Conservation (phyloP, 2,888 invertebrate species). For the Pinctada fucata region DNA sequence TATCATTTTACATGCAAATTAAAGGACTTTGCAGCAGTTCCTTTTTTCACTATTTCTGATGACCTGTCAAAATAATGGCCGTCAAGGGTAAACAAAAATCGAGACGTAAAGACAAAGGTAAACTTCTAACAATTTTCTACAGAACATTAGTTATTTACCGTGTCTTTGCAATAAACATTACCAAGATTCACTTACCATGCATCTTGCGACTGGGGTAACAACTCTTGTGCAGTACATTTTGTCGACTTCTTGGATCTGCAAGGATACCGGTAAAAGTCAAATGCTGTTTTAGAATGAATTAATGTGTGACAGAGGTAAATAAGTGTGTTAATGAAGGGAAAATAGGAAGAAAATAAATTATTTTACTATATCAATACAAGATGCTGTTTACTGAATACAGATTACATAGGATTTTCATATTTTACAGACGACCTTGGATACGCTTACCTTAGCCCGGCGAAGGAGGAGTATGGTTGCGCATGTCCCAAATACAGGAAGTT, state of each 20-base stretch:
- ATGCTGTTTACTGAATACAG: too few relatives aligned
- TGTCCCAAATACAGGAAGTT: neutral
- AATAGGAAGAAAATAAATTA: too few relatives aligned
- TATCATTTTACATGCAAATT: too few relatives aligned
- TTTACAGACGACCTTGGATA: neutral
- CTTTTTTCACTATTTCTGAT: too few relatives aligned
- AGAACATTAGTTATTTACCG: too few relatives aligned
- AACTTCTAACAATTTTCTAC: too few relatives aligned
- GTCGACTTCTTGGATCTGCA: conserved; percentile 14
- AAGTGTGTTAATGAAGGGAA: too few relatives aligned
- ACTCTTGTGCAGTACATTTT: conserved; percentile 71
- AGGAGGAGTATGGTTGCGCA: neutral
- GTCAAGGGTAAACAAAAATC: neutral
- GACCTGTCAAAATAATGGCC: neutral
- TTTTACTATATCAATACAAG: too few relatives aligned
- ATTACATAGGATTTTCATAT: neutral
- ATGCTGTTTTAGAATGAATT: neutral
- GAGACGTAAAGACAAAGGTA: too few relatives aligned
- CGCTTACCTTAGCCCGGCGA: neutral
- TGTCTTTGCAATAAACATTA: too few relatives aligned
- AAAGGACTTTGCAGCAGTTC: too few relatives aligned
- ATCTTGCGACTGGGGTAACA: conserved; percentile 64
- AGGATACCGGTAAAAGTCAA: neutral
- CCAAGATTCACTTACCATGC: conserved; percentile 69
- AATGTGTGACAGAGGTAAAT: too few relatives aligned